A percentile compares a stretch with the other conserved stretches of the same genome.
Conservation (phyloP, 1,140 invertebrate genomes). For the Drosophila hydei region DNA sequence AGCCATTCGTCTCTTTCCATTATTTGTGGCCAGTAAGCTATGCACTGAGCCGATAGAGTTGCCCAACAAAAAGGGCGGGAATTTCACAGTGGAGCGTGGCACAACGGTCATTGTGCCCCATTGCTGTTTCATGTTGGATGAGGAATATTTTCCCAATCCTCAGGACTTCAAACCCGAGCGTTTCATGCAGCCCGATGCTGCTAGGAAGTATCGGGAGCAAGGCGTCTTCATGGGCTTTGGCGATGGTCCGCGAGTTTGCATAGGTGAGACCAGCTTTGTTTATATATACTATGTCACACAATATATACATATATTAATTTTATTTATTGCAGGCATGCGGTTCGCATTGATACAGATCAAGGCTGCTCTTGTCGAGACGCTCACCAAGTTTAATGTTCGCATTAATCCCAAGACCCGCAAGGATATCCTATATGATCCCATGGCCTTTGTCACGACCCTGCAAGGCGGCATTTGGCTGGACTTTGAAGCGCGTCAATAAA, state of each 20-base stretch:
- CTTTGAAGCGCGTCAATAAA: slow-evolving; percentile 43
- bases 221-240: slow-evolving; percentile 70
- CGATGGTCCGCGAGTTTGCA: slow-evolving; percentile 73
- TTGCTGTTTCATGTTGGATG: slow-evolving; percentile 86
- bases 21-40: slow-evolving; percentile 48
- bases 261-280: slow-evolving; percentile 43
- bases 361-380: slow-evolving; percentile 63
- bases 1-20: slow-evolving; percentile 61
- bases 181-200: slow-evolving; percentile 69
- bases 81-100: slow-evolving; percentile 80
- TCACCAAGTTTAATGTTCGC: slow-evolving; percentile 61
- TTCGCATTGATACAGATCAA: slow-evolving; percentile 73
- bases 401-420: slow-evolving; percentile 65
- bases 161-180: slow-evolving; percentile 90
- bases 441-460: slow-evolving; percentile 28
- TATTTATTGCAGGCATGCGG: slow-evolving; percentile 59
- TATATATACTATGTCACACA: background rate
- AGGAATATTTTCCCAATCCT: slow-evolving; percentile 88
- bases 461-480: slow-evolving; percentile 69
- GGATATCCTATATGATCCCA: slow-evolving; percentile 53
- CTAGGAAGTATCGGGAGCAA: slow-evolving; percentile 64
- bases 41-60: slow-evolving; percentile 70
- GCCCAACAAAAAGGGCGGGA: slow-evolving; percentile 60
- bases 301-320: background rate
- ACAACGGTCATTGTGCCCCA: slow-evolving; percentile 85